Evolutionary conservation across 2,888 invertebrate species (phyloP).

Genomic region (Mythimna albipuncta): DNA sequence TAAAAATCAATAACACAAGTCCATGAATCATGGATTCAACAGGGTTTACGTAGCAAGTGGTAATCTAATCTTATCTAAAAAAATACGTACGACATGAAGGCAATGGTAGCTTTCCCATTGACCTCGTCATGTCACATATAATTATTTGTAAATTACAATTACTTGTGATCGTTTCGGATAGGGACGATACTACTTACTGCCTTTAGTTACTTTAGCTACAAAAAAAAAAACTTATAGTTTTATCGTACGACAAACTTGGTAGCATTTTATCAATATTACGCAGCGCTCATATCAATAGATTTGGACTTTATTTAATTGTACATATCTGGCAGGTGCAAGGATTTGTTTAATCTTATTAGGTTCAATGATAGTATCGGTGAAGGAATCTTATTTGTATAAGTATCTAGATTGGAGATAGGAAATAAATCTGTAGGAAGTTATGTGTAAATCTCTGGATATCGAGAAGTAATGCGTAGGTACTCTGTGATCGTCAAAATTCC

Average conservation of each 20-base stretch:
- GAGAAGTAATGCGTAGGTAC: background rate
- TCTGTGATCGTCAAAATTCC: background rate
- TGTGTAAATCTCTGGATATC: conserved; percentile 2
- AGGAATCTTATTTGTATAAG: conserved; percentile 21
- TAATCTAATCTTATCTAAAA: conserved; percentile 40
- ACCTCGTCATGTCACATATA: conserved; percentile 7
- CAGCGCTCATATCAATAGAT: conserved; percentile 35
- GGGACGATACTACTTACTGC: background rate
- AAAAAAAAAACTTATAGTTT: too few species aligned
- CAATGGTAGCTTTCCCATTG: conserved; percentile 15
- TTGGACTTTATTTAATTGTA: conserved; percentile 30
- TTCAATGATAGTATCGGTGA: conserved; percentile 20
- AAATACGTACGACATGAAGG: conserved; percentile 1
- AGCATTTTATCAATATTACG: conserved; percentile 25
- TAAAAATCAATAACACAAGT: conserved; percentile 32
- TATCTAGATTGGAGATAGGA: conserved; percentile 2
- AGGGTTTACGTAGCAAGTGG: conserved; percentile 13
- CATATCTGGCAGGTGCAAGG: conserved; percentile 37
- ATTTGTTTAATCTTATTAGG: conserved; percentile 35
- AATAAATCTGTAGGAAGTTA: conserved; percentile 13
- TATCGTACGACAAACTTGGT: conserved; percentile 22
- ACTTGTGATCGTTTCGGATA: background rate
- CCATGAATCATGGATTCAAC: conserved; percentile 11
- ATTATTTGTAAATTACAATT: background rate
- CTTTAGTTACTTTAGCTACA: background rate